These are phyloP conservation scores for Apis dorsata DNA, from an alignment of 1,140 invertebrate species.

Conservation along the genomic window DNA sequence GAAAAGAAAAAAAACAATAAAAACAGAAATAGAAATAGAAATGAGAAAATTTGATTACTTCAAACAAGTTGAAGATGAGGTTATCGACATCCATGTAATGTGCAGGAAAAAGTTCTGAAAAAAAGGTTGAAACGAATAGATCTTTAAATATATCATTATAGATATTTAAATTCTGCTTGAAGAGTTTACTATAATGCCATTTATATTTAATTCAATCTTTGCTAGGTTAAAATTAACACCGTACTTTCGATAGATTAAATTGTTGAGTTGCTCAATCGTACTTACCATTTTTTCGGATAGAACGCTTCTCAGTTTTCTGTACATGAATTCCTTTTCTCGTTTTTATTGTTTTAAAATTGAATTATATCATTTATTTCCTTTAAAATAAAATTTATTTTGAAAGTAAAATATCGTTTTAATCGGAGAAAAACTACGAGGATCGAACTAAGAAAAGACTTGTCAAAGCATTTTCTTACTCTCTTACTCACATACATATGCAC, in stretches of 20 bases:
- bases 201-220: not conserved
- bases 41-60: constrained; percentile 15
- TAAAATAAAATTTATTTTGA: not conserved
- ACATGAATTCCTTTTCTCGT: constrained; percentile 14
- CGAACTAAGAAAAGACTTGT: constrained; percentile 21
- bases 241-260: not conserved
- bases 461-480: constrained; percentile 28
- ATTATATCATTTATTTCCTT: constrained; percentile 1
- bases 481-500: not conserved
- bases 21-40: not conserved
- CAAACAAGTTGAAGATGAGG: not conserved
- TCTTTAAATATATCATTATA: not conserved
- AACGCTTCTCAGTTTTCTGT: not conserved
- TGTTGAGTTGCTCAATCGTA: not conserved
- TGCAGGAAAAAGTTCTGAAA: constrained; percentile 4
- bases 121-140: constrained; percentile 3
- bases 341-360: not conserved
- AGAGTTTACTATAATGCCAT: not conserved
- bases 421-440: constrained; percentile 17
- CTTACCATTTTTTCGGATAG: constrained; percentile 36
- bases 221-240: constrained; percentile 25
- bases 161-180: not conserved
- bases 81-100: constrained; percentile 19
- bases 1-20: no score
- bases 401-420: not conserved